Evolutionary conservation across 2,888 invertebrate genomes (phyloP), one percentile per base, ranked within the genome.

Genomic region (Copidosoma aretas): DNA sequence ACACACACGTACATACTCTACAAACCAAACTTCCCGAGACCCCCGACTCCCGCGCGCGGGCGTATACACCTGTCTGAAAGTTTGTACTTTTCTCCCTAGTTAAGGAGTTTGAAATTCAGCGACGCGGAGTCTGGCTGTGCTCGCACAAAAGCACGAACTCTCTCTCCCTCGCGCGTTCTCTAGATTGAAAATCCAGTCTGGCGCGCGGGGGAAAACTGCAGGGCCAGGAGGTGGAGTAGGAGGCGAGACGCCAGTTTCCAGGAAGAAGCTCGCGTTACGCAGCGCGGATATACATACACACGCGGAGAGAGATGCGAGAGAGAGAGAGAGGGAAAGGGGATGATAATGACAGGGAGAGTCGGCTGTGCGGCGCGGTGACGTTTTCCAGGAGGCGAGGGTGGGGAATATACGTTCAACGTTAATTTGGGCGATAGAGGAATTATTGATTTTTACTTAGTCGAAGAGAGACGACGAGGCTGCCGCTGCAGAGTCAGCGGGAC

Each of bases 401-500:
- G 77, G 78, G 80, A 81, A 81, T 32, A 8, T 80, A 80, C 79
- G 78, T 81, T 81, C 79, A 81, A 77, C 80, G 79, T 81, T 82
- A 82, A 82, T 82, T 82, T 81, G 78, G 77, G 75, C 80, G 79
- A 82, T 82, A 81, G 81, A 81, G 80, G 79, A 81, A 80, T 81
- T 81, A 82, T 82, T 81, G 82, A 81, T 81, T 82, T 81, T 81
- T 81, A 82, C 81, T 81, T 80, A 81, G 77, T 75, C 76, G 78
- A 77, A 77, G 75, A 77, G 75, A 77, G 75, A 70, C 64, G 56
- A 15, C 14, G 15, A 54, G 60, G 71, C 53, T 43, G 71, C 69
- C 66, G 15, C 32, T 32, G 32, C 32, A 58, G 71, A 71, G 75
- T 66, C 54, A 53, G 70, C 70, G 71, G 66, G 68, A 57, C 32